These are phyloP conservation scores for Reinhardtius hippoglossoides DNA, from an alignment of 2,113 vertebrate species.

Conservation along the genomic window DNA sequence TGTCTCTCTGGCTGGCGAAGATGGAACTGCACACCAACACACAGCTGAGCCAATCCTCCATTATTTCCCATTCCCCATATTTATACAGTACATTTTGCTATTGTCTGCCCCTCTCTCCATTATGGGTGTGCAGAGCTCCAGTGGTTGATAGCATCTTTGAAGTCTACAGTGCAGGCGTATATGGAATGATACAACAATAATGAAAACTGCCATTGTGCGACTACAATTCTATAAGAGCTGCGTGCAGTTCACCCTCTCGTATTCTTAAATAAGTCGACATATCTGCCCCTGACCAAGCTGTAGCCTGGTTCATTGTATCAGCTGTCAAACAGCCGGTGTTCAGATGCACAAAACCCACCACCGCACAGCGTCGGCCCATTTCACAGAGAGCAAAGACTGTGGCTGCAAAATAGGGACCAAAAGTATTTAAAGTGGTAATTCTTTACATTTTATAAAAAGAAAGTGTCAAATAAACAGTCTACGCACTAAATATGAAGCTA, in stretches of 20 bases:
- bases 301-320: conserved; percentile 60
- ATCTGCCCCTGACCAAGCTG: conserved; percentile 57
- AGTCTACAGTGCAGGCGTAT: conserved; percentile 40
- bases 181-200: conserved; percentile 40
- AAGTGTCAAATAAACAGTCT: too few species aligned
- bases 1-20: conserved; percentile 56
- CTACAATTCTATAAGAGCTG: conserved; percentile 29
- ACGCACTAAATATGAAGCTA: too few species aligned
- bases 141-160: conserved; percentile 55
- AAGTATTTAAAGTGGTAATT: background rate
- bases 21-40: conserved; percentile 45
- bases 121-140: conserved; percentile 31
- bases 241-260: conserved; percentile 30
- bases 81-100: conserved; percentile 42
- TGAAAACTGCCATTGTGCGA: conserved; percentile 63
- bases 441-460: too few species aligned
- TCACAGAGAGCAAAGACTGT: conserved; percentile 36
- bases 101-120: conserved; percentile 49
- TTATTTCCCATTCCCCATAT: conserved; percentile 46
- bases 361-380: conserved; percentile 32
- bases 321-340: conserved; percentile 56
- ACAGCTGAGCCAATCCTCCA: conserved; percentile 55
- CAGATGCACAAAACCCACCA: conserved; percentile 55
- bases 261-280: conserved; percentile 49
- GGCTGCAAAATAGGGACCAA: background rate